Base-by-base conservation (phyloP, 2,113 vertebrate genomes). In the Spilogale gracilis region DNA sequence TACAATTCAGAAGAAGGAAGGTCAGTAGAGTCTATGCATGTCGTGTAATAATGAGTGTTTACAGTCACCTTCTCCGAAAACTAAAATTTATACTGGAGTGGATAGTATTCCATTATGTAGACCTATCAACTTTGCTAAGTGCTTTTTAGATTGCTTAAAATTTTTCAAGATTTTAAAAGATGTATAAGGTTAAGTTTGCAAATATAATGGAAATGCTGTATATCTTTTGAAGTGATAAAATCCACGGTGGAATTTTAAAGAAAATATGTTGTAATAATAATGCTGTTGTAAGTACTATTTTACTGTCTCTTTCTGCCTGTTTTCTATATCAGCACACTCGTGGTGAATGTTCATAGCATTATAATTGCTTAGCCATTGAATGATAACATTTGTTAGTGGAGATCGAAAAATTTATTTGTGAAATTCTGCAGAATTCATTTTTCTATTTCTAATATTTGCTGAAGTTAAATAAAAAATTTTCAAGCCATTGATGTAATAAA, bases 101-200 rank as follows among this genome's bases (percentile, higher is more conserved):
- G 98, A 98, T 98, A 98, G 98, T 98, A 98, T 98, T 98, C 99
- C 99, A 98, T 98, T 98, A 98, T 92, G 98, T 98, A 99, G 98
- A 98, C 98, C 98, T 98, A 98, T 79, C 98, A 97, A 98, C 98
- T 98, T 98, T 98, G 99, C 99, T 98, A 99, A 99, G 98, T 99
- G 98, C 99, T 99, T 99, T 97, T 98, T 99, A 99, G 98, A 98
- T 97, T 95, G 98, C 98, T 99, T 98, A 98, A 98, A 98, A 38
- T 97, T 98, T 98, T 98, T 98, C 98, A 98, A 98, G 97, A 99
- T 98, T 99, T 99, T 99, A 98, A 99, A 98, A 99, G 98, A 98
- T 99, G 99, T 99, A 98, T 99, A 99, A 99, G 99, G 99, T 99
- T 99, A 98, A 99, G 98, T 99, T 99, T 99, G 98, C 98, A 99